These are phyloP conservation scores for Planiliza haematocheilus DNA, from an alignment of 2,113 vertebrate species.

Conservation along the genomic window DNA sequence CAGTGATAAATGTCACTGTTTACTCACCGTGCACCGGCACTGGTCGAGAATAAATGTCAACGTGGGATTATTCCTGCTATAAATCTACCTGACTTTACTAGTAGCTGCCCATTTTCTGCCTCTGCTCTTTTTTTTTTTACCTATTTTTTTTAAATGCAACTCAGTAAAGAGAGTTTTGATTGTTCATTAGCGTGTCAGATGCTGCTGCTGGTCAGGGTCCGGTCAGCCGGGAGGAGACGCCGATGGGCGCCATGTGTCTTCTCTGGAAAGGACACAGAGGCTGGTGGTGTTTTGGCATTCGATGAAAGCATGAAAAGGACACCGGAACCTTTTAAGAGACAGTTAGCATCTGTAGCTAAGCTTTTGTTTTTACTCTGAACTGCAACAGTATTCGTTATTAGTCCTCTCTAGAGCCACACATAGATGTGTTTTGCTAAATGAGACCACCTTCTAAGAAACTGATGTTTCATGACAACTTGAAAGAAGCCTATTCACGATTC, in stretches of 20 bases:
- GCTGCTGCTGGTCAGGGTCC: background rate
- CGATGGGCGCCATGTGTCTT: background rate
- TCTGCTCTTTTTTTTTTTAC: too few relatives aligned
- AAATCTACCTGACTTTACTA: constrained; percentile 41
- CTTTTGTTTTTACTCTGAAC: background rate
- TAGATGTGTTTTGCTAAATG: too few relatives aligned
- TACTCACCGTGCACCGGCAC: constrained; percentile 46
- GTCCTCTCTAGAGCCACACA: too few relatives aligned
- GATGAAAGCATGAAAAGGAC: constrained; percentile 16
- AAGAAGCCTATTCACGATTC: too few relatives aligned
- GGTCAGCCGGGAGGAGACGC: background rate
- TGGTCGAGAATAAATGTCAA: constrained; percentile 53
- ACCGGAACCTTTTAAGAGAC: background rate
- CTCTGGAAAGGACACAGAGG: background rate
- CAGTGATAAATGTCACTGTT: constrained; percentile 60
- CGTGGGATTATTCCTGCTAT: constrained; percentile 26
- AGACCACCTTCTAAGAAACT: too few relatives aligned
- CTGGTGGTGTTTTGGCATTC: background rate
- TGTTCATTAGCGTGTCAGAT: background rate
- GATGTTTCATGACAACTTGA: too few relatives aligned
- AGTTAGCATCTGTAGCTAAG: constrained; percentile 2
- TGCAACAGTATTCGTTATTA: background rate
- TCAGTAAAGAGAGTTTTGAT: background rate
- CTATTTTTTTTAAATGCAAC: too few relatives aligned
- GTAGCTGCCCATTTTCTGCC: too few relatives aligned